Base-by-base conservation (phyloP, 2,113 vertebrate genomes). In the Cyanoderma ruficeps region DNA sequence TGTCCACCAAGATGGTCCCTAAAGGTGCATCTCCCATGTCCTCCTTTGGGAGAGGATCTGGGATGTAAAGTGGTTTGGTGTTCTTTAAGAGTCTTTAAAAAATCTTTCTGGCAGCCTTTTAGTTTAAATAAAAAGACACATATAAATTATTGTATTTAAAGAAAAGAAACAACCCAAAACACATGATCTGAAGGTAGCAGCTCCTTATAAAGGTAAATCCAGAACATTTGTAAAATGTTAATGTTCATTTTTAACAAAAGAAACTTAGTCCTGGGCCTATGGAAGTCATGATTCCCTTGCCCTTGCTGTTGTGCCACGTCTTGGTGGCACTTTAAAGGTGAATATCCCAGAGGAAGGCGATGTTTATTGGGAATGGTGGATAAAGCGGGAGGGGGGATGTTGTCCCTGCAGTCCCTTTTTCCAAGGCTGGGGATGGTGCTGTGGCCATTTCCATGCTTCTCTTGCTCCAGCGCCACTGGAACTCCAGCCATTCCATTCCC, bases 141-240 rank as follows among this genome's bases (percentile, higher is more conserved):
- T 63, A 74, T 89, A 84, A 87, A 86, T 89, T 67, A 80, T 37
- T 78, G 7, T 37, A 77, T 63, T 70, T 61, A 27, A 83, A 77
- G 42, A 28, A 61, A 55, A 55, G 61, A 35, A 41, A 1, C 11
- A 55, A 61, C 55, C 47, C 49, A 14, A 83, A 90, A 37, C 42
- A 61, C 18, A 3, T 23, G 49, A 83, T 57, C 72, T 30, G 75
- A 94, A 83, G 69, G 70, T 90, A 94, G 94, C 93, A 96, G 92
- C 82, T 95, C 81, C 93, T 96, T 95, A 84, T 79, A 81, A 96
- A 97, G 90, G 96, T 44, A 35, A 95, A 68, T 25, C 14, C 2
- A 4, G 59, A 67, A 87, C 70, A 87, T 94, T 92, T 93, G 21
- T 25, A 52, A 93, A 96, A 95, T 77, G 63, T 94, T 78, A 35